These are phyloP conservation scores for Drosophila acutilabella DNA, from an alignment of 2,888 invertebrate genomes.

Conservation along the genomic window DNA sequence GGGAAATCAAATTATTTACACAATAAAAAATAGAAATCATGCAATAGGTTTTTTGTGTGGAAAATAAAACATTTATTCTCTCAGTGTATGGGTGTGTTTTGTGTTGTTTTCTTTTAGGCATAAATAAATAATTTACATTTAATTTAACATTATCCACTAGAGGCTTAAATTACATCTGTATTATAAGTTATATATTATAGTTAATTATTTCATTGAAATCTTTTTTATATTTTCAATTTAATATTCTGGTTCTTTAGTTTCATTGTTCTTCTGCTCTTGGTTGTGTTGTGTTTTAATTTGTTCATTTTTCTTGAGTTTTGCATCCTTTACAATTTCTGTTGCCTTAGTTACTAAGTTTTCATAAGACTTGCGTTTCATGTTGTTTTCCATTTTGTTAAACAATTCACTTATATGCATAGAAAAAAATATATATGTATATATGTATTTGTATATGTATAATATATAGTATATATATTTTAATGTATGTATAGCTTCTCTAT, in stretches of 20 bases:
- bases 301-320: conserved; percentile 23
- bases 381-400: conserved; percentile 75
- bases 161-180: conserved; percentile 29
- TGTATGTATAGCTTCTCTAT: conserved; percentile 36
- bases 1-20: conserved; percentile 18
- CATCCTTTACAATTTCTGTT: conserved; percentile 65
- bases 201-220: conserved; percentile 18
- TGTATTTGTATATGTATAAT: conserved; percentile 30
- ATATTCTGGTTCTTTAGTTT: neutral
- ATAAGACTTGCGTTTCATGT: conserved; percentile 85
- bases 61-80: conserved; percentile 55
- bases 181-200: neutral
- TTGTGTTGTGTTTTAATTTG: conserved; percentile 18
- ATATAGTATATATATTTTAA: conserved; percentile 12
- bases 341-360: conserved; percentile 84
- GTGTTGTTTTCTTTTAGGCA: conserved; percentile 21
- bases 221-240: conserved; percentile 23
- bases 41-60: conserved; percentile 19
- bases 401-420: conserved; percentile 65
- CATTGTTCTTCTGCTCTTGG: conserved; percentile 17
- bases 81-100: conserved; percentile 31
- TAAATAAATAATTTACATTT: conserved; percentile 67
- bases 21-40: conserved; percentile 12
- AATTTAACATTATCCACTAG: conserved; percentile 41
- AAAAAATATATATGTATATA: conserved; percentile 62